Percentiles rank a stretch among this genome's conserved stretches.
phyloP scores from a whole-genome alignment of 2,888 invertebrate genomes.

The Oscheius myriophilus region DNA sequence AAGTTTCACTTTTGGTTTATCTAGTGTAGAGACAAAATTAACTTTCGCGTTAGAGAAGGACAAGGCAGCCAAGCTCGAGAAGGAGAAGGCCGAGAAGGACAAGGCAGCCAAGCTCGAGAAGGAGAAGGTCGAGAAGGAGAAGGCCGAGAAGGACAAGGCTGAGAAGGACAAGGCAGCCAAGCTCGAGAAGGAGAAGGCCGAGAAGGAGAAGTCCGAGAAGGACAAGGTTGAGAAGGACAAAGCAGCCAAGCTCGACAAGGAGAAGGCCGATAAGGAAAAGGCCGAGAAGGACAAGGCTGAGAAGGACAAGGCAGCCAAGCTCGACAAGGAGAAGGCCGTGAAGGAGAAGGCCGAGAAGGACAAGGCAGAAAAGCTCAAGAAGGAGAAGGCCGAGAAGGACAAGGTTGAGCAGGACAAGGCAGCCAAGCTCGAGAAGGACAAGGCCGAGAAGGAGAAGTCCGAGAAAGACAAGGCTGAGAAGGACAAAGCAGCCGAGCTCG shows the following conservation, averaged over 20 bases:
- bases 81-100: constrained; percentile 13
- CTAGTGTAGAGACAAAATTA: no score
- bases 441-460: constrained; percentile 8
- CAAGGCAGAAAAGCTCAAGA: constrained; percentile 8
- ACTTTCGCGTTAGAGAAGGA: constrained; percentile 11
- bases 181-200: constrained; percentile 20
- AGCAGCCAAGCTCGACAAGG: constrained; percentile 5
- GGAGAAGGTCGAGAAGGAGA: constrained; percentile 15
- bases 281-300: constrained; percentile 11
- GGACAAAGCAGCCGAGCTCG: constrained; percentile 16
- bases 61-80: constrained; percentile 4
- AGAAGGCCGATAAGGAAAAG: constrained; percentile 2
- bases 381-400: constrained; percentile 9
- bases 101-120: constrained; percentile 16
- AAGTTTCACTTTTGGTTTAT: no score
- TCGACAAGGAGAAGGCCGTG: constrained; percentile 2
- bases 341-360: constrained; percentile 18
- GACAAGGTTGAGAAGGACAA: constrained; percentile 14
- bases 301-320: constrained; percentile 8
- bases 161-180: constrained; percentile 13
- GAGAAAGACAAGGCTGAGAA: constrained; percentile 16
- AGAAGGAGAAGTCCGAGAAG: constrained; percentile 5
- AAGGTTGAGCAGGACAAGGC: constrained; percentile 20
- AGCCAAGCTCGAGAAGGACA: constrained; percentile 6
- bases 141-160: constrained; percentile 5